Evolutionary conservation across 2,113 vertebrate species (phyloP).

Genomic region (Dendrocopos noguchii): DNA sequence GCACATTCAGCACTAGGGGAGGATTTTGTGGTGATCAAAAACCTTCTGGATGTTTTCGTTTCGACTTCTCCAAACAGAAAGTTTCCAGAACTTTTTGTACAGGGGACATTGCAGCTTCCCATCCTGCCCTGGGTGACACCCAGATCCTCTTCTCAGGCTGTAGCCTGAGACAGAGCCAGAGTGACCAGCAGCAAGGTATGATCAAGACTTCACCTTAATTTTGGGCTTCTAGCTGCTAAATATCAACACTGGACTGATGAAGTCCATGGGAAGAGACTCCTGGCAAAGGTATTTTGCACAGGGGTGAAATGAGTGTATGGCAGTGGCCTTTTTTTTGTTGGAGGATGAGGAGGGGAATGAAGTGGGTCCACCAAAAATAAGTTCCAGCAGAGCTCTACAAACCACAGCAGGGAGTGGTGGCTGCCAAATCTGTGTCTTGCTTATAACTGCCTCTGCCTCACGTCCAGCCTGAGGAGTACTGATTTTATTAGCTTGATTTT

Average conservation of each 20-base stretch:
- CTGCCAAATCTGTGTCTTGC: not conserved
- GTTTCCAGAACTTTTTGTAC: not conserved
- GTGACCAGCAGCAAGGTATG: not conserved
- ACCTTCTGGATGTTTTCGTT: not conserved
- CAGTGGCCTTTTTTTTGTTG: fast-evolving
- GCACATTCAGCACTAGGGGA: not conserved
- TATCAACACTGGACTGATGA: not conserved
- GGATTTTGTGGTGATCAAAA: not conserved
- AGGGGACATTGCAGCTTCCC: fast-evolving
- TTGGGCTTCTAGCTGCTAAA: not conserved
- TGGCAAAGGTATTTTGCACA: not conserved
- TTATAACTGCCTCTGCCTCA: not conserved
- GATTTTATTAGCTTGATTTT: not conserved
- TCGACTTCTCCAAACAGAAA: not conserved
- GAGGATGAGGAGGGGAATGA: not conserved
- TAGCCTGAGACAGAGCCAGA: not conserved
- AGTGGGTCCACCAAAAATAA: not conserved
- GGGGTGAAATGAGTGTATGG: fast-evolving
- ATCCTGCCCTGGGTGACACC: not conserved
- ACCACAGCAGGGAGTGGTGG: not conserved
- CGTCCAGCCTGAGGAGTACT: fast-evolving
- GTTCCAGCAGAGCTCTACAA: not conserved
- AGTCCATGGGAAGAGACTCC: not conserved
- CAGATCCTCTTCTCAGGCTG: fast-evolving
- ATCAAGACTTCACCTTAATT: not conserved